A percentile compares a stretch with the other conserved stretches of the same genome.
Conservation (phyloP, 1,140 invertebrate genomes). For the Papilio polyxenes region DNA sequence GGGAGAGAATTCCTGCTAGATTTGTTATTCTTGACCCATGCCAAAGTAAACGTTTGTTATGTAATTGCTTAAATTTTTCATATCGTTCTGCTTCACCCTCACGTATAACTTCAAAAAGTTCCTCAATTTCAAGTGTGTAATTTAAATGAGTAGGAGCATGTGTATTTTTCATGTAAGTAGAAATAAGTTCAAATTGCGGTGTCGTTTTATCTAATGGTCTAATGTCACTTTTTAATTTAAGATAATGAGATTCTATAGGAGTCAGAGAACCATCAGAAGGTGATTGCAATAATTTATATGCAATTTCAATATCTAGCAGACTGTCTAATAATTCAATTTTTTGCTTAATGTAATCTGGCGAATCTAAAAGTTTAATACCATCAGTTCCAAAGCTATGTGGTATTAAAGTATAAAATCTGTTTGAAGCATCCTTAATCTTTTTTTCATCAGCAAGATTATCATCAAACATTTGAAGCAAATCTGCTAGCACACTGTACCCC, state of each 20-base stretch:
- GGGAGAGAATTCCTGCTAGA: constrained; percentile 36
- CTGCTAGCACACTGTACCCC: constrained; percentile 19
- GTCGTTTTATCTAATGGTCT: constrained; percentile 30
- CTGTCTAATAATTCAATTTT: constrained; percentile 39
- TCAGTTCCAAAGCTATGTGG: constrained; percentile 33
- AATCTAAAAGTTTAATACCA: constrained; percentile 24
- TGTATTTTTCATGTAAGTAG: constrained; percentile 35
- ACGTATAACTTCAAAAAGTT: constrained; percentile 40
- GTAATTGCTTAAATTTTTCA: constrained; percentile 31
- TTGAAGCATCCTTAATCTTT: constrained; percentile 24
- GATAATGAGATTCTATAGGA: constrained; percentile 36
- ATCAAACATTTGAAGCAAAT: constrained; percentile 26
- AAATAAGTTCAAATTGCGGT: constrained; percentile 31
- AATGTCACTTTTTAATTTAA: constrained; percentile 39
- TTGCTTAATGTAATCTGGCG: constrained; percentile 10
- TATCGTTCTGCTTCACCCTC: constrained; percentile 40
- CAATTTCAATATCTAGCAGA: constrained; percentile 33
- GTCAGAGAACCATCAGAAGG: constrained; percentile 23
- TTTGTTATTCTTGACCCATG: constrained; percentile 43
- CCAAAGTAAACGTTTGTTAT: constrained; percentile 41
- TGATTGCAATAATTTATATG: constrained; percentile 38
- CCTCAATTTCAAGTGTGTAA: constrained; percentile 20
- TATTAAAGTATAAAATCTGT: constrained; percentile 36
- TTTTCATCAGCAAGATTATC: neutral
- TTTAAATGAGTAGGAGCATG: constrained; percentile 33